phyloP scores from a whole-genome alignment of 1,140 invertebrate genomes.

The Apocrypta bakeri region DNA sequence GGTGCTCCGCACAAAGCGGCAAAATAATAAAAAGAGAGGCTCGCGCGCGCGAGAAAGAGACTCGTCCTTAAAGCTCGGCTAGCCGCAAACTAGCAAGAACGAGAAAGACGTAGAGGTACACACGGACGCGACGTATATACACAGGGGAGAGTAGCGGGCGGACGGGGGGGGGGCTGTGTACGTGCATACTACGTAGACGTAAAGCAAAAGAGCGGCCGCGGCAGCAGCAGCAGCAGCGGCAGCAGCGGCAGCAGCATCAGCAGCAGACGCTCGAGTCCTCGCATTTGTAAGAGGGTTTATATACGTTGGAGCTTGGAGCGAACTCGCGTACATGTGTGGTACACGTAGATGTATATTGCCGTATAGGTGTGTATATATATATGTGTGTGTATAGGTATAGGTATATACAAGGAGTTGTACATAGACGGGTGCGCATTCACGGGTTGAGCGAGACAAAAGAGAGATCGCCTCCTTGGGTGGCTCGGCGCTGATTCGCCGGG shows the following conservation, averaged over 20 bases:
- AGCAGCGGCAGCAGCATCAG: background rate
- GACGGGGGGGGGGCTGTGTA: too few relatives aligned
- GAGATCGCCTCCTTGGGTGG: conserved; percentile 66
- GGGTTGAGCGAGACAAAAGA: conserved; percentile 68
- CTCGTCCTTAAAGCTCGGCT: conserved; percentile 13
- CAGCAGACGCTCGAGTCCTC: conserved; percentile 37
- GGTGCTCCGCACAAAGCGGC: background rate
- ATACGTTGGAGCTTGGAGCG: conserved; percentile 7
- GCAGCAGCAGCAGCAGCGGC: background rate
- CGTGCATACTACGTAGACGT: background rate
- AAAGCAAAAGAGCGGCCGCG: background rate
- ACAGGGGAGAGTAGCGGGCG: too few relatives aligned
- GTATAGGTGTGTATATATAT: conserved; percentile 10
- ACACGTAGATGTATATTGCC: background rate
- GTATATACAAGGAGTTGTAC: background rate
- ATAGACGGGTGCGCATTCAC: conserved; percentile 61
- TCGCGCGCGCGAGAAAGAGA: background rate
- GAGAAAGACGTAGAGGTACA: conserved; percentile 35
- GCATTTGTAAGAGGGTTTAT: conserved; percentile 39
- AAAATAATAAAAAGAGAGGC: conserved; percentile 12
- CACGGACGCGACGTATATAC: background rate
- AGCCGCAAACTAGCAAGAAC: conserved; percentile 25
- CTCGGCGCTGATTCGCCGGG: conserved; percentile 58
- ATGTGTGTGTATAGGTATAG: conserved; percentile 62
- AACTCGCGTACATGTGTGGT: background rate